Evolutionary conservation across 2,888 invertebrate genomes (phyloP).

Genomic region (Rambutsinella grinnellia): DNA sequence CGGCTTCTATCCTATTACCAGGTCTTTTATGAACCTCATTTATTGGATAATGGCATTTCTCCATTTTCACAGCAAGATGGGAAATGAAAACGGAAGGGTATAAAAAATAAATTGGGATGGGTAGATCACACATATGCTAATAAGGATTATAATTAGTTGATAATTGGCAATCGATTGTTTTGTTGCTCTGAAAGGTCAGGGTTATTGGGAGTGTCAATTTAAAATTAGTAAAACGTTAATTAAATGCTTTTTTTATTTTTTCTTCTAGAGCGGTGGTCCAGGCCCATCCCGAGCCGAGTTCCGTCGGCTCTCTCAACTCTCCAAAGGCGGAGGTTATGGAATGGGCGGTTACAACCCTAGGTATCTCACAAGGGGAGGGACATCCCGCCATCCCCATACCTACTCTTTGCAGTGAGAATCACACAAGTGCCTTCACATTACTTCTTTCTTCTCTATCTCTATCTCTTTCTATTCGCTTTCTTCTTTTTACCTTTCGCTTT

Average conservation of each 20-base stretch:
- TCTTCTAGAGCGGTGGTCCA: conserved; percentile 51
- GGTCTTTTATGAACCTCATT: conserved; percentile 17
- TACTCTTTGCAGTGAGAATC: conserved; percentile 67
- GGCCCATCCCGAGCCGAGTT: conserved; percentile 56
- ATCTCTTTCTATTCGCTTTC: conserved; percentile 25
- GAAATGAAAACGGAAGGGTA: too few relatives aligned
- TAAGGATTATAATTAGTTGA: too few relatives aligned
- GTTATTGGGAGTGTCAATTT: too few relatives aligned
- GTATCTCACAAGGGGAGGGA: conserved; percentile 66
- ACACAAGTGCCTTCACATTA: conserved; percentile 64
- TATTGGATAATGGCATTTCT: conserved; percentile 24
- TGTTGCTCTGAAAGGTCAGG: too few relatives aligned
- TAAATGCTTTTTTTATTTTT: conserved; percentile 7
- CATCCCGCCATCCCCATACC: conserved; percentile 66
- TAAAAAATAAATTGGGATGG: too few relatives aligned
- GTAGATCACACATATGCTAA: too few relatives aligned
- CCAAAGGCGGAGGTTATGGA: conserved; percentile 60
- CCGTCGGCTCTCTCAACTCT: conserved; percentile 62
- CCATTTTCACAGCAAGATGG: too few relatives aligned
- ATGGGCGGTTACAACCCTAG: conserved; percentile 64
- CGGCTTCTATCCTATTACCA: too few relatives aligned
- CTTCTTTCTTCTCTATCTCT: conserved; percentile 65
- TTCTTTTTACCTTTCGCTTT: conserved; percentile 24
- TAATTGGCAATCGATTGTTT: conserved; percentile 1
- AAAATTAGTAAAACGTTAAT: too few relatives aligned